phyloP scores from a whole-genome alignment of 2,797 vertebrate species.

The Poliocrania exsul region DNA sequence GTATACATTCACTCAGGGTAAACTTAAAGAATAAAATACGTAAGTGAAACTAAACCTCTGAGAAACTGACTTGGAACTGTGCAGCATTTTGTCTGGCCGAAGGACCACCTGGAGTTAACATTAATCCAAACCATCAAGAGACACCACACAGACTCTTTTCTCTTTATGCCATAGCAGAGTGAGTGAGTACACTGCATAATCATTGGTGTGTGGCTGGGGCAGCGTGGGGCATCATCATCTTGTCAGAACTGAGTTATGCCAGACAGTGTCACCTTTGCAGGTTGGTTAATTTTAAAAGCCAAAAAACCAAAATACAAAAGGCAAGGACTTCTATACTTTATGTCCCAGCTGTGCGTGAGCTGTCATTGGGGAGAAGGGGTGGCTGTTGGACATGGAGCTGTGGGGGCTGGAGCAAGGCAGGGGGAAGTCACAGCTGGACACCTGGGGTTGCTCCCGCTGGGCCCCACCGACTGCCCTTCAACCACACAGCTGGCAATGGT shows the following conservation, averaged over 20 bases:
- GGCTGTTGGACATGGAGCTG: background rate
- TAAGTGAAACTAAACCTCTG: background rate
- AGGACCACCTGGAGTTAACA: background rate
- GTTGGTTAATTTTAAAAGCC: background rate
- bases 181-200: background rate
- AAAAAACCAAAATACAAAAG: background rate
- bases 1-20: background rate
- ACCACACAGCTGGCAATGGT: background rate
- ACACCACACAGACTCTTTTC: background rate
- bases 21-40: background rate
- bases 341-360: background rate
- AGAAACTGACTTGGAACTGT: background rate
- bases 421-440: background rate
- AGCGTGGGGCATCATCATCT: background rate
- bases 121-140: background rate
- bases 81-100: background rate
- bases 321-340: background rate
- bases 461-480: background rate
- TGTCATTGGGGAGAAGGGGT: background rate
- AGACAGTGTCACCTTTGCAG: background rate
- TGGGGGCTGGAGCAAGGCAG: background rate
- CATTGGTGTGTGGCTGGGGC: fast-evolving
- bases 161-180: background rate
- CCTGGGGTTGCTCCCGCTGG: fast-evolving
- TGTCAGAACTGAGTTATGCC: background rate